These are phyloP conservation scores for Microplitis mediator DNA, from an alignment of 1,140 invertebrate species.

Conservation along the genomic window DNA sequence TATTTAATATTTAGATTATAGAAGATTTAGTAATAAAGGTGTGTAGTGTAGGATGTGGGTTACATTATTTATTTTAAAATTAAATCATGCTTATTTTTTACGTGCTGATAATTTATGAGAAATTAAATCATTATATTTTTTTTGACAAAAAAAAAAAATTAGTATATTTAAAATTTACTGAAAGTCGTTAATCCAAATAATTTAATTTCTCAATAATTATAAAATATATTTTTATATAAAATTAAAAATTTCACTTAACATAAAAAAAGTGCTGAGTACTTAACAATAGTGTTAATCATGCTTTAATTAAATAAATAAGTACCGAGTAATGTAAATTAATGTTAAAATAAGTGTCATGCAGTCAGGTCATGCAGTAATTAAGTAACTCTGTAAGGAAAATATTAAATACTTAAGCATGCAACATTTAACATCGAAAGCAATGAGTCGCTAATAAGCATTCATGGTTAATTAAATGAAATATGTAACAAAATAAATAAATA, in stretches of 20 bases:
- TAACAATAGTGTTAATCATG: constrained; percentile 1
- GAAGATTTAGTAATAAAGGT: no score
- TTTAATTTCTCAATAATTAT: no score
- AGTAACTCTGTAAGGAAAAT: constrained; percentile 13
- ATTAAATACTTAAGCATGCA: constrained; percentile 34
- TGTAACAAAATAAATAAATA: constrained; percentile 10
- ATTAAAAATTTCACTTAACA: no score
- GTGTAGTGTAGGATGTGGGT: no score
- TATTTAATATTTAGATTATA: no score
- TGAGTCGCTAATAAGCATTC: constrained; percentile 32
- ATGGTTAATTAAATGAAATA: not conserved
- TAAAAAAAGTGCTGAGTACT: not conserved
- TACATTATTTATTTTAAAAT: not conserved
- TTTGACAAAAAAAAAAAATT: no score
- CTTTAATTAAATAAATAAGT: not conserved
- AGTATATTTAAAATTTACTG: no score
- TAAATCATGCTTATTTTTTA: constrained; percentile 5
- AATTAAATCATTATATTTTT: no score
- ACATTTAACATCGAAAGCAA: constrained; percentile 47
- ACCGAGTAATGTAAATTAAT: not conserved
- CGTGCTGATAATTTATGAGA: no score
- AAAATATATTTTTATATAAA: no score
- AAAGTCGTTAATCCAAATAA: no score
- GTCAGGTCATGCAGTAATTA: no score
- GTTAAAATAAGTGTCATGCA: not conserved